Percentiles rank a stretch among this genome's conserved stretches.
Evolutionary conservation across 2,888 invertebrate species (phyloP).

Genomic region (Ctenicera cuprea): DNA sequence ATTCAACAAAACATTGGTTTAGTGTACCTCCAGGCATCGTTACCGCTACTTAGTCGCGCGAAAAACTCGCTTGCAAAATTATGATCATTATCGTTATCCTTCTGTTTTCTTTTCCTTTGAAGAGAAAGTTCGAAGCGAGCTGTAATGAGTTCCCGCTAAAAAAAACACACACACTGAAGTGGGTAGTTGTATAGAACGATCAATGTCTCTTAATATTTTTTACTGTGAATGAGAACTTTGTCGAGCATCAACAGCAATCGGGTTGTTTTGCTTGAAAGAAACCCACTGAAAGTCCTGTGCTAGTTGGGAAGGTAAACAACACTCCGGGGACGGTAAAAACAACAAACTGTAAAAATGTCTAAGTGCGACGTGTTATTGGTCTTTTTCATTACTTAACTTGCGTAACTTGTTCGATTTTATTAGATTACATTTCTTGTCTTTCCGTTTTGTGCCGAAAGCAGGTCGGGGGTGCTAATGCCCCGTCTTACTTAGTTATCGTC

Average conservation of each 20-base stretch:
- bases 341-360: constrained; percentile 3
- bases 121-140: background rate
- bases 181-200: constrained; percentile 6
- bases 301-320: constrained; percentile 18
- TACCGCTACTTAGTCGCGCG: background rate
- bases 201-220: background rate
- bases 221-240: background rate
- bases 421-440: background rate
- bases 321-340: constrained; percentile 15
- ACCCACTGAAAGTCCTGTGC: background rate
- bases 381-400: constrained; percentile 22
- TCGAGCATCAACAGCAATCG: background rate
- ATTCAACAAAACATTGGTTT: constrained; percentile 20
- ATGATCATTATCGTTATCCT: constrained; percentile 8
- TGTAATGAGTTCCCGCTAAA: background rate
- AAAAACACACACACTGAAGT: background rate
- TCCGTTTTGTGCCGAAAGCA: background rate
- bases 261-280: background rate
- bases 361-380: constrained; percentile 6
- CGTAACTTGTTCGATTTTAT: constrained; percentile 27
- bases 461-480: background rate
- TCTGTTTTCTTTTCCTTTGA: background rate
- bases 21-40: constrained; percentile 10
- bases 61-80: background rate
- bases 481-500: constrained; percentile 16